Conservation (phyloP, 2,113 vertebrate species). For the Chascanopsetta lugubris region DNA sequence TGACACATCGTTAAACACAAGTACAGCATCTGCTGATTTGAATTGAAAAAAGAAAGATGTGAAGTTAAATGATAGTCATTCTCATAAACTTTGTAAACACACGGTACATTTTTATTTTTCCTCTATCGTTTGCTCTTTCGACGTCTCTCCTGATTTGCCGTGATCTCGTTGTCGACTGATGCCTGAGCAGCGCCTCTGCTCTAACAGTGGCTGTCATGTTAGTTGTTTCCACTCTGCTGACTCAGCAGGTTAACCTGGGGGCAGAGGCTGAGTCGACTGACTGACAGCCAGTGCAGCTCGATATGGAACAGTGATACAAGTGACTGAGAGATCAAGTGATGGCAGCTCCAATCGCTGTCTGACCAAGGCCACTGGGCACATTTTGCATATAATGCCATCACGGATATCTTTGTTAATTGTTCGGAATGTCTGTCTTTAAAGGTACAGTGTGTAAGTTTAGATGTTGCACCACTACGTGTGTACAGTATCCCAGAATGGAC, state of each 20-base stretch:
- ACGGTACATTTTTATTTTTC: background rate
- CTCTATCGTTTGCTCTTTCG: background rate
- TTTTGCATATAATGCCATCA: too few relatives aligned
- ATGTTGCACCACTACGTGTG: too few relatives aligned
- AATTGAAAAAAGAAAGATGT: constrained; percentile 16
- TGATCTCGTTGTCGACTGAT: constrained; percentile 39
- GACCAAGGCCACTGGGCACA: background rate
- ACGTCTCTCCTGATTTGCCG: constrained; percentile 13
- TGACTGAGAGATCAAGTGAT: background rate
- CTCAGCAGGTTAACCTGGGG: constrained; percentile 18
- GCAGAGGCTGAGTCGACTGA: background rate
- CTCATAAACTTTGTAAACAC: constrained; percentile 12
- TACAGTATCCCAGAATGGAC: too few relatives aligned
- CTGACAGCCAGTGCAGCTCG: background rate
- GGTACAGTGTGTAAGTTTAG: too few relatives aligned
- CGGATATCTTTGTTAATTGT: too few relatives aligned
- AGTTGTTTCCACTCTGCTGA: constrained; percentile 54
- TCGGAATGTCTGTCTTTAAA: too few relatives aligned
- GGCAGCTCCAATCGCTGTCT: background rate
- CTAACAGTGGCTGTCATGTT: background rate
- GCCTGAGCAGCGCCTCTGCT: background rate
- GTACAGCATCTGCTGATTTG: constrained; percentile 39
- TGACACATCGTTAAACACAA: too few relatives aligned
- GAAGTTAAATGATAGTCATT: background rate
- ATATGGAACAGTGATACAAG: background rate